phyloP scores from a whole-genome alignment of 1,140 invertebrate genomes.

The Leptinotarsa undecemlineata region DNA sequence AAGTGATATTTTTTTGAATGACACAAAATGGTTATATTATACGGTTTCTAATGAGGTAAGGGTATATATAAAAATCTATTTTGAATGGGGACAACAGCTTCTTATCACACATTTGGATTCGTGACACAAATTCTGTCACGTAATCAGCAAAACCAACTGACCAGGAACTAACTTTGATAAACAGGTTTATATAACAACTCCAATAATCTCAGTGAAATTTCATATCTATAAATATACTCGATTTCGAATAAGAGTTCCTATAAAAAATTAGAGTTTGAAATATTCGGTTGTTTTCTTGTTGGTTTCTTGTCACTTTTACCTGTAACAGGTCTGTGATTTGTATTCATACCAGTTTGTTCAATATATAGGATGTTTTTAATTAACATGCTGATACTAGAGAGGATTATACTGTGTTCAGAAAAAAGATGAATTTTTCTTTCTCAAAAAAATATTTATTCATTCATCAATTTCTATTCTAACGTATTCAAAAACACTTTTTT shows the following conservation, averaged over 20 bases:
- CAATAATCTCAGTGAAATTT: background rate
- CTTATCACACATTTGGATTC: background rate
- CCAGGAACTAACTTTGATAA: slow-evolving; percentile 1
- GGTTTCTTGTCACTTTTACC: too few species aligned
- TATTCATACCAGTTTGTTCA: too few species aligned
- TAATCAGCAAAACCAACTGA: slow-evolving; percentile 5
- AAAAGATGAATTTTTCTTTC: too few species aligned
- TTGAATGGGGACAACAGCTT: background rate
- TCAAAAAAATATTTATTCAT: too few species aligned
- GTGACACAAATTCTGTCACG: background rate
- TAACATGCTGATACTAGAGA: too few species aligned
- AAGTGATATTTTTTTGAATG: background rate
- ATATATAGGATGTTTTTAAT: too few species aligned
- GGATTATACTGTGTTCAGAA: too few species aligned
- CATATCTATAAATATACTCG: background rate
- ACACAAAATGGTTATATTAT: background rate
- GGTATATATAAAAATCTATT: background rate
- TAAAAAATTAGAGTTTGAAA: background rate
- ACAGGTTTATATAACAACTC: background rate
- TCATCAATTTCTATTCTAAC: too few species aligned
- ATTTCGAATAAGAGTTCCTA: background rate
- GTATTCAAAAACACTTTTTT: too few species aligned
- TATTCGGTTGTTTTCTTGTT: background rate
- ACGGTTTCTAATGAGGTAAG: background rate
- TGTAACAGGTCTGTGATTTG: too few species aligned